Conservation (phyloP, 1,140 invertebrate genomes). For the Trichonephila clavipes region DNA sequence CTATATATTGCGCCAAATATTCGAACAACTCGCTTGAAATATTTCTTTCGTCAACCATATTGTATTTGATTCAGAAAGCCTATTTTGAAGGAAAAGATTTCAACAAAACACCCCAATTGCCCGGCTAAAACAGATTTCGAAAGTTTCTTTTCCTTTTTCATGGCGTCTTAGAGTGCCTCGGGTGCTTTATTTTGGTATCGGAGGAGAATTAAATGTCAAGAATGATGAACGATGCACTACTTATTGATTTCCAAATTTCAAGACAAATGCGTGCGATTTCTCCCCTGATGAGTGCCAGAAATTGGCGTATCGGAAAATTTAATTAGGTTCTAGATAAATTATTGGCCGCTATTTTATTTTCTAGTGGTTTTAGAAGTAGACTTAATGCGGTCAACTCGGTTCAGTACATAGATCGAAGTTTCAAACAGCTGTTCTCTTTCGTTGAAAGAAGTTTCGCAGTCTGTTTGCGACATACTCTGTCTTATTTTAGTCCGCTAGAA, state of each 20-base stretch:
- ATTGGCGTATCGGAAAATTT: conserved; percentile 70
- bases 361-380: conserved; percentile 6
- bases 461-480: neutral
- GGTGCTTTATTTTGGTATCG: conserved; percentile 55
- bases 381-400: neutral
- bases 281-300: conserved; percentile 48
- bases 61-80: neutral
- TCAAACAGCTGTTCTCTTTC: neutral
- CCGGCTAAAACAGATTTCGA: neutral
- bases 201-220: conserved; percentile 65
- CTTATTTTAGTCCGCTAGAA: neutral
- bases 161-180: neutral
- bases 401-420: neutral
- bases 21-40: neutral
- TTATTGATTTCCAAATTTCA: conserved; percentile 64
- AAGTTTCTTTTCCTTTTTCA: neutral
- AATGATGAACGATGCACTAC: conserved; percentile 55
- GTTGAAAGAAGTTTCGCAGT: neutral
- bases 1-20: neutral
- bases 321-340: conserved; percentile 72
- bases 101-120: conserved; percentile 17
- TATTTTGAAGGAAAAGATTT: conserved; percentile 11
- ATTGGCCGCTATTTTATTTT: conserved; percentile 7
- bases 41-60: conserved; percentile 34
- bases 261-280: conserved; percentile 67